Percentiles rank a stretch among this genome's conserved stretches.
These are phyloP conservation scores for Julus scandinavius DNA, from an alignment of 2,888 invertebrate species.

Conservation along the genomic window DNA sequence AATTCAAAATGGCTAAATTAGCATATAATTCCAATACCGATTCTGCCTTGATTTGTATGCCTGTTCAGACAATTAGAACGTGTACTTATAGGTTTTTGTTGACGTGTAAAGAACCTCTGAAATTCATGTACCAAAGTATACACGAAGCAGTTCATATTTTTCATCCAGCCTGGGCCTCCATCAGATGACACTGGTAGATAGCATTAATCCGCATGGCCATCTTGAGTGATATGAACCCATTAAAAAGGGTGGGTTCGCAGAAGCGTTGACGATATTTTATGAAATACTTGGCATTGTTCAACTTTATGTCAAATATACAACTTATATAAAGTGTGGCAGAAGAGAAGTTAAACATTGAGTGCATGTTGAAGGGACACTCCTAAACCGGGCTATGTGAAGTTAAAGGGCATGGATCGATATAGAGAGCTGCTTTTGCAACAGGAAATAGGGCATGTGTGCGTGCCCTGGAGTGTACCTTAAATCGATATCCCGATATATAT, in stretches of 20 bases:
- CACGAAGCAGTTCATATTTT: neutral
- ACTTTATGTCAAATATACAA: neutral
- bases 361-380: neutral
- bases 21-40: no score
- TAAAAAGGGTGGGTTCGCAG: constrained; percentile 15
- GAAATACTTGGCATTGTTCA: neutral
- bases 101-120: neutral
- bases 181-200: constrained; percentile 29
- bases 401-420: neutral
- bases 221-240: constrained; percentile 26
- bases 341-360: neutral
- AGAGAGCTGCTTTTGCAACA: neutral
- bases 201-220: constrained; percentile 4
- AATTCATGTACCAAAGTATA: neutral
- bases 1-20: no score
- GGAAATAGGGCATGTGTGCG: neutral
- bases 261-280: neutral
- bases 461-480: neutral
- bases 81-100: neutral
- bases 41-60: no score
- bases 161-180: neutral
- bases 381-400: neutral
- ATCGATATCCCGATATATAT: neutral
- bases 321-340: neutral
- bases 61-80: neutral